phyloP scores from a whole-genome alignment of 2,888 invertebrate genomes.

The Bombylius major region DNA sequence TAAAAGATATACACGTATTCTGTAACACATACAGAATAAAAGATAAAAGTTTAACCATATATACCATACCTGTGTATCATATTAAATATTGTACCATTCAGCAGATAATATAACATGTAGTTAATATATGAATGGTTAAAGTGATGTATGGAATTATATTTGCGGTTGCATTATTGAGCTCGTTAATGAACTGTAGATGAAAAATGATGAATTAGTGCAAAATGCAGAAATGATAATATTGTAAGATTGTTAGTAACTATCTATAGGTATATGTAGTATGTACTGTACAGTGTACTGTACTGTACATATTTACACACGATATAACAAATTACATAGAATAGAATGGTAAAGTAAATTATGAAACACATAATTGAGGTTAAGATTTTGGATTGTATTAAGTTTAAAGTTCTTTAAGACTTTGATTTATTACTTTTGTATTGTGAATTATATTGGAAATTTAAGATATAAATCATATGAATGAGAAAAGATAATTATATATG shows the following conservation, averaged over 20 bases:
- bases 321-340: no score
- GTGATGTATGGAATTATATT: background rate
- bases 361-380: background rate
- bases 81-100: background rate
- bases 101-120: background rate
- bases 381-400: background rate
- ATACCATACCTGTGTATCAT: no score
- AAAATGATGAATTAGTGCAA: background rate
- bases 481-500: no score
- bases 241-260: no score
- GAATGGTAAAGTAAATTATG: no score
- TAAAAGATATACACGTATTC: background rate
- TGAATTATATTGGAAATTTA: no score
- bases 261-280: no score
- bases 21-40: no score
- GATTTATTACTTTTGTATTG: background rate
- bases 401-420: background rate
- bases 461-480: no score
- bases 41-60: no score
- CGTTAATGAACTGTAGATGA: conserved; percentile 3
- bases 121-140: background rate
- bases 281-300: no score
- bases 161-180: background rate
- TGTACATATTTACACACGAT: no score
- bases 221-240: background rate